Evolutionary conservation across 2,888 invertebrate species (phyloP), one percentile per base, ranked within the genome.

Genomic region (Scaptodrosophila latifasciaeformis): DNA sequence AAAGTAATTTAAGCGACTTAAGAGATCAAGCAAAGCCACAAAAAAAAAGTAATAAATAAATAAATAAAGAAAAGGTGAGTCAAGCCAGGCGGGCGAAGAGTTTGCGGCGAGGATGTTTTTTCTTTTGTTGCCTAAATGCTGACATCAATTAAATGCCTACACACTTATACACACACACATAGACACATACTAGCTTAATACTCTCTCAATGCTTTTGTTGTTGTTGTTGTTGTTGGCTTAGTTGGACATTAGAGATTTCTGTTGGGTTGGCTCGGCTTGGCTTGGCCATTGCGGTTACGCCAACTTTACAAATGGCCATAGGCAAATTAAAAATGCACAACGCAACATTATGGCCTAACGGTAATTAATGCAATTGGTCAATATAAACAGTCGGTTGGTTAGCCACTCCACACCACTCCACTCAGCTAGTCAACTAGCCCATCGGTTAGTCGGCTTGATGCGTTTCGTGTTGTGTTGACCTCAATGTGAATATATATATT

Each of bases 301-400:
- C 57, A 68, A 53, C 61, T 62, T 37, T n/a, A n/a, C 54, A 67
- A 67, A 65, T 68, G 54, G 63, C 62, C 58, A 62, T 57, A 71
- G 70, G 67, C 67, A 76, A 79, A 76, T 79, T 79, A 76, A 72
- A 76, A 76, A 76, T 76, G 77, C 80, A 77, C 79, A 79, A 76
- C 79, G 80, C 79, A 77, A 77, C 68, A 57, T 63, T 62, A 72
- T 75, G 80, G 80, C 77, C 68, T 82, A 82, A 81, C 81, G 82
- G 81, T 82, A 75, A 79, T 81, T 75, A 81, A 80, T 82, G 81
- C 81, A 82, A 80, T 82, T 81, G 82, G 80, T 68, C 70, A 81
- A 78, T 64, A 66, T 78, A 71, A 67, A 59, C 61, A 55, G 31
- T n/a, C n/a, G n/a, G n/a, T n/a, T n/a, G n/a, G n/a, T n/a, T n/a